Evolutionary conservation across 2,888 invertebrate genomes (phyloP), one percentile per base, ranked within the genome.

Genomic region (Junonia oenone): DNA sequence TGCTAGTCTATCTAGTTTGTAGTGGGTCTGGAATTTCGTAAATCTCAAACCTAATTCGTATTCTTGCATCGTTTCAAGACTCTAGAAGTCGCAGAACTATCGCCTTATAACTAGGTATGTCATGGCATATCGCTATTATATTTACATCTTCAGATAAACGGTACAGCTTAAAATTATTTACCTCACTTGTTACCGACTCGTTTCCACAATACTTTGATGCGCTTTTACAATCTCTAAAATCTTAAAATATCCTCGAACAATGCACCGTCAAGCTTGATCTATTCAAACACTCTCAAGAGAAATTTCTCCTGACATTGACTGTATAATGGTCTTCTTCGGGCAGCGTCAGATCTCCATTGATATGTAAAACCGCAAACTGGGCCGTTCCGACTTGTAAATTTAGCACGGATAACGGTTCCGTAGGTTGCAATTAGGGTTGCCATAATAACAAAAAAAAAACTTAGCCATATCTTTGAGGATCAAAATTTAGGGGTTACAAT

Each of bases 281-380:
- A 45, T 46, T 38, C 45, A 49, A 27, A 45, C 33, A 33, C 37
- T 17, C 38, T 38, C 29, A 51, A 56, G 59, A 57, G 59, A 61
- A 57, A 57, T 54, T 58, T 51, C 50, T 53, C 55, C 54, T 52
- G 56, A 61, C 56, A 53, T 47, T 55, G 55, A 58, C 52, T 57
- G 55, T 63, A 58, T 60, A 63, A 64, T 66, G 49, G 58, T 64
- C 63, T 62, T 58, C 58, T 62, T 51, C 55, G 58, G 58, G 63
- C 63, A 69, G 69, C 66, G 66, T 64, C 64, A 57, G 56, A 68
- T 65, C 64, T 64, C 67, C 69, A 82, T 82, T 81, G 78, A 79
- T 75, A 83, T 79, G 80, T 77, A 72, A 79, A 83, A 73, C 68
- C 66, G 55, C 66, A 66, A 83, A 77, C 73, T 76, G 65, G 82